Conservation (phyloP, 2,113 vertebrate genomes). For the Panurus biarmicus region DNA sequence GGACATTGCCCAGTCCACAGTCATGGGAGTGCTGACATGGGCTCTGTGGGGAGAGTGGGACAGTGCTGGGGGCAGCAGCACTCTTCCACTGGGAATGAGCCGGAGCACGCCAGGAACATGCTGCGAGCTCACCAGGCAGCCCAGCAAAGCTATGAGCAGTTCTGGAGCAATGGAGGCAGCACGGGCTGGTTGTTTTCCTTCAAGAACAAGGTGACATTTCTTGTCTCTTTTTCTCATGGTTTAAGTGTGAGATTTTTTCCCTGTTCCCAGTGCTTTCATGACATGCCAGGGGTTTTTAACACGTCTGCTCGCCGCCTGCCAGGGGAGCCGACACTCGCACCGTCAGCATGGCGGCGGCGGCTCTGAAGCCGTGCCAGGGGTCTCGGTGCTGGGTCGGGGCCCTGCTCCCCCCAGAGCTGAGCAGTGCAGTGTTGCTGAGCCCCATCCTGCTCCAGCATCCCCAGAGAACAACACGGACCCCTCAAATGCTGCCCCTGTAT, state of each 20-base stretch:
- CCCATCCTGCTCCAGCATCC: not conserved
- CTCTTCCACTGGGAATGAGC: not conserved
- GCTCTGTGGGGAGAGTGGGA: not conserved
- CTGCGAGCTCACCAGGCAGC: not conserved
- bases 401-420: not conserved
- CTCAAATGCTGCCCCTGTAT: not conserved
- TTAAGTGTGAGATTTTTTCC: not conserved
- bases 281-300: conserved; percentile 49
- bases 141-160: not conserved
- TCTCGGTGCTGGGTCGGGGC: not conserved
- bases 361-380: conserved; percentile 36
- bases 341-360: not conserved
- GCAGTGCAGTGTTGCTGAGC: not conserved
- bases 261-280: conserved; percentile 25
- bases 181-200: not conserved
- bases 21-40: not conserved
- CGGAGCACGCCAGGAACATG: not conserved
- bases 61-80: not conserved
- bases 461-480: not conserved
- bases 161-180: not conserved
- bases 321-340: conserved; percentile 5
- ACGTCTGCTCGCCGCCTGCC: conserved; percentile 23
- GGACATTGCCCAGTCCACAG: not conserved
- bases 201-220: conserved; percentile 53
- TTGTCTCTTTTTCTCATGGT: conserved; percentile 31